Conservation (phyloP, 2,888 invertebrate species). For the Amblyteles armatorius region DNA sequence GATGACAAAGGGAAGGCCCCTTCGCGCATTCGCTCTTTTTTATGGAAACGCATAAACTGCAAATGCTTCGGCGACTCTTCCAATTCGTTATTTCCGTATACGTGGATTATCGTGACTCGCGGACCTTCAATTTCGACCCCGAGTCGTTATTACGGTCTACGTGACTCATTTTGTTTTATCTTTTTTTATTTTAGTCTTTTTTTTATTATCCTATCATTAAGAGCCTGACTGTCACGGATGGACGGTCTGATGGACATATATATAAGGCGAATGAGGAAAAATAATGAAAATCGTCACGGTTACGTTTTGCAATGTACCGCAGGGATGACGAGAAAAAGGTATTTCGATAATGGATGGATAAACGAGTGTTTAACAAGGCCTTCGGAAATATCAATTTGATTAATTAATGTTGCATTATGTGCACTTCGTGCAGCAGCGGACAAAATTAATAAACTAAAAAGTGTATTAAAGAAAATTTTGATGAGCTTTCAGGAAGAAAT, state of each 20-base stretch:
- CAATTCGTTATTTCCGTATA: neutral
- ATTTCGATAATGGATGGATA: neutral
- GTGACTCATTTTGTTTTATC: neutral
- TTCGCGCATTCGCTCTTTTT: slow-evolving; percentile 12
- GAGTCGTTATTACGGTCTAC: neutral
- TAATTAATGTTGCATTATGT: neutral
- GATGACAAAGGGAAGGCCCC: neutral
- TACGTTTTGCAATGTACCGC: no score
- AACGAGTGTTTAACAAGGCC: neutral
- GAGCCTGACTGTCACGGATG: neutral
- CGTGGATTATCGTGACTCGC: neutral
- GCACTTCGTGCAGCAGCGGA: no score
- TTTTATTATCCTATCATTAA: neutral
- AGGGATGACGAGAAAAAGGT: neutral
- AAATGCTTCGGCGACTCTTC: slow-evolving; percentile 1
- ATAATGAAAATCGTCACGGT: neutral
- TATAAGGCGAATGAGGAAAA: neutral
- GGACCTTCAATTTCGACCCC: neutral
- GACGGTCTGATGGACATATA: neutral
- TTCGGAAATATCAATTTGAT: neutral
- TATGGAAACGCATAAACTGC: slow-evolving; percentile 24
- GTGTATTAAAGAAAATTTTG: slow-evolving; percentile 13
- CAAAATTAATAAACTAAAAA: neutral
- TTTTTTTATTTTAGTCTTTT: neutral
- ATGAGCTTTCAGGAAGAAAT: slow-evolving; percentile 11